phyloP scores from a whole-genome alignment of 1,140 invertebrate species.

The Meloidogyne chitwoodi region DNA sequence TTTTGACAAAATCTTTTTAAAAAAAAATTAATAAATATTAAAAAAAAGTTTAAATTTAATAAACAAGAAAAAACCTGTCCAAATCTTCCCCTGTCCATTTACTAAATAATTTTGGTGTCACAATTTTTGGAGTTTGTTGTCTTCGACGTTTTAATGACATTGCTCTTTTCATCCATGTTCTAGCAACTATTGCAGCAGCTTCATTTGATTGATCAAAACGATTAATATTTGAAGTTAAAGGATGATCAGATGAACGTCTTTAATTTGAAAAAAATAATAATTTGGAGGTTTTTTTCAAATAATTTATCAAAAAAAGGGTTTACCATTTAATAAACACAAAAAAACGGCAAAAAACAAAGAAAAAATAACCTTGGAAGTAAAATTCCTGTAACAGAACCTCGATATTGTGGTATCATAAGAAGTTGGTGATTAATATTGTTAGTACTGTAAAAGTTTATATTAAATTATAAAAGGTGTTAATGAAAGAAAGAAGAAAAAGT shows the following conservation, averaged over 20 bases:
- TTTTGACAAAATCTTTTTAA: conserved; percentile 57
- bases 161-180: conserved; percentile 27
- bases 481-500: too few species aligned
- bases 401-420: not conserved
- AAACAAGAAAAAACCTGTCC: conserved; percentile 41
- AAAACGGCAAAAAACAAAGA: not conserved
- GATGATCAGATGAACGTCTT: conserved; percentile 45
- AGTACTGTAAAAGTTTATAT: not conserved
- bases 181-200: conserved; percentile 25
- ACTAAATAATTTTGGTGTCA: conserved; percentile 53
- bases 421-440: not conserved
- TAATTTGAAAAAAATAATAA: conserved; percentile 19
- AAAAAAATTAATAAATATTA: not conserved
- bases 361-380: not conserved
- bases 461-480: too few species aligned
- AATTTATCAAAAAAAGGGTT: too few species aligned
- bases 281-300: too few species aligned
- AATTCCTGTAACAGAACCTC: not conserved
- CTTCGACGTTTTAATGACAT: conserved; percentile 8
- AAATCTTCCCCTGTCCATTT: conserved; percentile 60
- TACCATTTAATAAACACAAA: not conserved
- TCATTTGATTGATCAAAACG: not conserved
- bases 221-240: conserved; percentile 28
- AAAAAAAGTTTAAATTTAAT: not conserved
- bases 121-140: conserved; percentile 33